A percentile compares a stretch with the other conserved stretches of the same genome.
Conservation (phyloP, 2,888 invertebrate species). For the Agrotis exclamationis region DNA sequence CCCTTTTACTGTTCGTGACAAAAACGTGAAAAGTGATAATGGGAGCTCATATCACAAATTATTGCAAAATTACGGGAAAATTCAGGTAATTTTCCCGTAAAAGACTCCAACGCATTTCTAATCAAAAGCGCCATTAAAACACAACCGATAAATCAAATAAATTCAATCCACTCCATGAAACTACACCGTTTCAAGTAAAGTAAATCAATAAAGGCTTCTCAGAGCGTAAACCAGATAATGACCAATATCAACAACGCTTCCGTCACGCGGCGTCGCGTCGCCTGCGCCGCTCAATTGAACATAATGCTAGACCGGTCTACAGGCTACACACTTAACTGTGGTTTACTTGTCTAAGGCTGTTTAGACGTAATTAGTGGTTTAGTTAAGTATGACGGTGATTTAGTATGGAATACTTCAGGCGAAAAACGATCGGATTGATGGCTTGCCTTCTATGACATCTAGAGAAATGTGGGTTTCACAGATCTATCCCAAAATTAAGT, state of each 20-base stretch:
- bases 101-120: not conserved
- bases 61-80: too few species aligned
- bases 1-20: too few species aligned
- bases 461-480: too few species aligned
- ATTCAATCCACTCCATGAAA: not conserved
- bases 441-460: too few species aligned
- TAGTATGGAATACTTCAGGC: not conserved
- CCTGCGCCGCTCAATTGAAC: slow-evolving; percentile 49
- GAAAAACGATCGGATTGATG: too few species aligned
- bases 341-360: not conserved
- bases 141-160: too few species aligned
- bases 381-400: not conserved
- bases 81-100: not conserved
- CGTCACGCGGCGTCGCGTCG: slow-evolving; percentile 40
- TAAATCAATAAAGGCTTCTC: slow-evolving; percentile 32
- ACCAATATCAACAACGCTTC: slow-evolving; percentile 41
- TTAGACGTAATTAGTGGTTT: not conserved
- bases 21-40: too few species aligned
- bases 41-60: too few species aligned
- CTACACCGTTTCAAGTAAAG: not conserved
- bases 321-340: slow-evolving; percentile 10
- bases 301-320: slow-evolving; percentile 31
- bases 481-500: too few species aligned
- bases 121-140: too few species aligned
- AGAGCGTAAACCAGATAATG: slow-evolving; percentile 36